Conservation (phyloP, 2,888 invertebrate genomes). For the Tachystola acroxantha region DNA sequence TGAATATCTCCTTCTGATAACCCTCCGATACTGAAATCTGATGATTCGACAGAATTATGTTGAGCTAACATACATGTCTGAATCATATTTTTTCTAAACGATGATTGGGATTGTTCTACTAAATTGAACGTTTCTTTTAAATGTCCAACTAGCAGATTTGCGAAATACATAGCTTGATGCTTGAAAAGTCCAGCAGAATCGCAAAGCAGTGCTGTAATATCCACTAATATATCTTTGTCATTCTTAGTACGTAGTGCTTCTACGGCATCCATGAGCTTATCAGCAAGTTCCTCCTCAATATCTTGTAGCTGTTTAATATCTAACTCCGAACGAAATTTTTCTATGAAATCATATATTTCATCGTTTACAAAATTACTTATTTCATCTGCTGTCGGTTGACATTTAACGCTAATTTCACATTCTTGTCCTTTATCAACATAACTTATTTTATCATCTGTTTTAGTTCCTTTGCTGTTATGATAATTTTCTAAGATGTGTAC, state of each 20-base stretch:
- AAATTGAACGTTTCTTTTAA: slow-evolving; percentile 18
- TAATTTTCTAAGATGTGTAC: slow-evolving; percentile 20
- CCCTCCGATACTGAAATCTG: slow-evolving; percentile 10
- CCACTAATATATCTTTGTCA: slow-evolving; percentile 23
- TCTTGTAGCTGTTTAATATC: slow-evolving; percentile 19
- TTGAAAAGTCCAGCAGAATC: slow-evolving; percentile 27
- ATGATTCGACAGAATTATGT: slow-evolving; percentile 7
- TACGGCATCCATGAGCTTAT: slow-evolving; percentile 30
- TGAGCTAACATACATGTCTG: background rate
- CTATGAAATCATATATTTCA: slow-evolving; percentile 27
- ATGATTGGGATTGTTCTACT: background rate
- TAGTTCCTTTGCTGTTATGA: background rate
- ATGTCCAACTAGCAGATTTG: slow-evolving; percentile 24
- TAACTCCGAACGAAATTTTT: slow-evolving; percentile 21
- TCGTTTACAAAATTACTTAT: slow-evolving; percentile 27
- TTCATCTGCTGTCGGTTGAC: slow-evolving; percentile 31
- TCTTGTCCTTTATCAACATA: background rate
- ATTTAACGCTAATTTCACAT: too few relatives aligned
- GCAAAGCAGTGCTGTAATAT: slow-evolving; percentile 28
- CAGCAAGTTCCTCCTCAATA: slow-evolving; percentile 37
- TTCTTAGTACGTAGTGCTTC: slow-evolving; percentile 24
- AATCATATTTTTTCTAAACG: background rate
- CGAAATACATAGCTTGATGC: slow-evolving; percentile 26
- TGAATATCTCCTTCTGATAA: slow-evolving; percentile 21
- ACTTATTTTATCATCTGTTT: background rate